Evolutionary conservation across 1,140 invertebrate genomes (phyloP), one percentile per base, ranked within the genome.

Genomic region (Rhagoletis zephyria): DNA sequence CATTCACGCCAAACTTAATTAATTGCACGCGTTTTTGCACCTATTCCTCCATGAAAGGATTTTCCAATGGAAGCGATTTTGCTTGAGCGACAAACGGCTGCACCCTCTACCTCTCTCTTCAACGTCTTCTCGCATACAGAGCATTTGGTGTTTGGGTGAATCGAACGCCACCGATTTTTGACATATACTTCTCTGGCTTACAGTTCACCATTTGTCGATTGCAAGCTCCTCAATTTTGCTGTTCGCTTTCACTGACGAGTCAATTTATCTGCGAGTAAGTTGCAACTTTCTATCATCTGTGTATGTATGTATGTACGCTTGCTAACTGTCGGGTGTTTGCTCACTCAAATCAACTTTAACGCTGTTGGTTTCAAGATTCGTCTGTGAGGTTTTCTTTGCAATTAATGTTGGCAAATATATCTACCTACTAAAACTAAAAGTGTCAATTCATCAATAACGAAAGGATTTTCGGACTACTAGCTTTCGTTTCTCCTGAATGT

Each of bases 331-430:
- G n/a, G 12, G 70, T n/a, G 14, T 51, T 74, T 74, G 10, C 4
- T 74, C 61, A 1, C 7, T 63, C 16, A 40, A 12, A 12, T 16
- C n/a, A 12, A 1, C 45, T 30, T 74, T 48, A 16, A 14, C 16
- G 4, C 70, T 48, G 70, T 74, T 48, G 16, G 42, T 30, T 67
- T 67, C 64, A 74, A 14, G 70, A 48, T 74, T 74, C 4, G 45
- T 74, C 14, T 74, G 70, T 74, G 70, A 30, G 45, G 48, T 74
- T 74, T 74, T 74, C 70, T 16, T 74, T 74, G 70, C 70, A 74
- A 74, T 74, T 74, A 74, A 74, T 74, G 70, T 74, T 48, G 48
- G 70, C 70, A 74, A 74, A 74, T 74, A 74, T 74, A 74, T 74
- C 70, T 16, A 45, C 45, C 70, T 6, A 16, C 70, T 51, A 51